Evolutionary conservation across 2,888 invertebrate genomes (phyloP).

Genomic region (Agrotis exclamationis): DNA sequence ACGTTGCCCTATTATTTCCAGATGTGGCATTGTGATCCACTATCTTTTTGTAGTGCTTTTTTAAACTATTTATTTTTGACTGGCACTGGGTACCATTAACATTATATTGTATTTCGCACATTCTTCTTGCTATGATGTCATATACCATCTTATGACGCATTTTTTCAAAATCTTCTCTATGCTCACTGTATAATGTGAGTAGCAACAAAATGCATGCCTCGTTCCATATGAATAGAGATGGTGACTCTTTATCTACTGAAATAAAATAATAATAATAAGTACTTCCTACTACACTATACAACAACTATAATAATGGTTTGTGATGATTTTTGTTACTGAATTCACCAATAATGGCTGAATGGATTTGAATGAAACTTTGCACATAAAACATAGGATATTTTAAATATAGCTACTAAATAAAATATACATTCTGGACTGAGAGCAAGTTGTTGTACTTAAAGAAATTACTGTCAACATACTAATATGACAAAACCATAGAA

Average conservation of each 20-base stretch:
- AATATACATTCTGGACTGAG: not conserved
- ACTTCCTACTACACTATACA: conserved; percentile 3
- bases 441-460: not conserved
- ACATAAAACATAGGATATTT: not conserved
- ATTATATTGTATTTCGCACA: not conserved
- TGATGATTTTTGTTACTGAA: conserved; percentile 4
- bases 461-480: not conserved
- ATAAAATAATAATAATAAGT: not conserved
- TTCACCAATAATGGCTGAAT: conserved; percentile 5
- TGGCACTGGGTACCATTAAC: conserved; percentile 3
- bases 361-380: not conserved
- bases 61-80: not conserved
- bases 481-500: not conserved
- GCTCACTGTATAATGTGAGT: not conserved
- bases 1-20: conserved; percentile 4
- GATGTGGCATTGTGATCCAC: conserved; percentile 6
- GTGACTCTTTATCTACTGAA: not conserved
- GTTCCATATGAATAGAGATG: conserved; percentile 2
- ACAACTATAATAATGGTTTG: not conserved
- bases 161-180: not conserved
- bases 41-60: not conserved
- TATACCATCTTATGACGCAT: conserved; percentile 2
- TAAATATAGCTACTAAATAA: not conserved
- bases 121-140: not conserved
- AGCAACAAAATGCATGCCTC: conserved; percentile 8